Evolutionary conservation across 2,113 vertebrate species (phyloP), one percentile per base, ranked within the genome.

Genomic region (Perccottus glenii): DNA sequence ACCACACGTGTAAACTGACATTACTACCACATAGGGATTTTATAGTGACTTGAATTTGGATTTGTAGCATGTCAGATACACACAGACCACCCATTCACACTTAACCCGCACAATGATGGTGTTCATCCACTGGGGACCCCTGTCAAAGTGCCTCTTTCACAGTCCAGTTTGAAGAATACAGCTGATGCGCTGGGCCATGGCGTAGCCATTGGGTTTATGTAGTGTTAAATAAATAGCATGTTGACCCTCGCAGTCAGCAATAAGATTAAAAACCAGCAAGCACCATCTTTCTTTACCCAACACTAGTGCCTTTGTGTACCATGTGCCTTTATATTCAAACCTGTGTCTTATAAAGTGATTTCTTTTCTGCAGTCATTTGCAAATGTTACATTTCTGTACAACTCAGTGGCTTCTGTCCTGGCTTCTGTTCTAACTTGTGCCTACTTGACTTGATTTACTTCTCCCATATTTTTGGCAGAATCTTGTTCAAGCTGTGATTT

Each of bases 61-160:
- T 50, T 47, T 32, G 11, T 55, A 70, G 16, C 50, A 19, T 57
- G 56, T 35, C 46, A 48, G 57, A 73, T 62, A 44, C 65, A 49
- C 73, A 84, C 78, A 84, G 48, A 36, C 72, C 50, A 69, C 51
- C 49, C 77, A 85, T 85, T 87, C 81, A 87, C 76, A 75, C 80
- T 73, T 69, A 19, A 82, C 43, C 57, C 81, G 51, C 78, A 87
- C 84, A 88, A 79, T 83, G 75, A 64, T 64, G 11, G 65, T 83
- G 82, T 88, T 90, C 77, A 86, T 86, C 68, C 67, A 66, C 59
- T 35, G 48, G 63, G 72, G 79, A 70, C 4, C 32, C 74, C 47
- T n/a, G 75, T 89, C 84, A 90, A 86, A 90, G 82, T 73, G 60
- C 61, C 70, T 51, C 82, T 84, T 85, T 87, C 80, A 85, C 82